These are phyloP conservation scores for Laothoe populi DNA, from an alignment of 2,888 invertebrate genomes.

Conservation along the genomic window DNA sequence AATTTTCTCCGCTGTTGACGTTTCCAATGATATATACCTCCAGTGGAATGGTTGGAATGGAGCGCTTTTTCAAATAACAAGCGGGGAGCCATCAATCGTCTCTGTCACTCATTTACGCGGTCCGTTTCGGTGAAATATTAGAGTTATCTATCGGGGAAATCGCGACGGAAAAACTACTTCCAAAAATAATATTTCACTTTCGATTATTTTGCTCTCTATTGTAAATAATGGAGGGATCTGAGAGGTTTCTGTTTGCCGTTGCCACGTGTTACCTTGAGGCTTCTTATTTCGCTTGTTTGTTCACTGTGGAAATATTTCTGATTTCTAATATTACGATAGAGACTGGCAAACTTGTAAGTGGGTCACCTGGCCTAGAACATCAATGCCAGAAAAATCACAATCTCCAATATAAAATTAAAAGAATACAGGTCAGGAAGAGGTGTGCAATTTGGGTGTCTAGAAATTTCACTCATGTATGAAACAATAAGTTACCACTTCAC, in stretches of 20 bases:
- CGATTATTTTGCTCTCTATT: conserved; percentile 80
- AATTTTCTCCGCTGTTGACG: conserved; percentile 83
- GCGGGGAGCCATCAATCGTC: conserved; percentile 75
- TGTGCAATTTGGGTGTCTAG: too few relatives aligned
- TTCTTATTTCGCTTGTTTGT: conserved; percentile 41
- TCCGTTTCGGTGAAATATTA: conserved; percentile 76
- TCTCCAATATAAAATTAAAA: too few relatives aligned
- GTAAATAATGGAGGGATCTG: conserved; percentile 74
- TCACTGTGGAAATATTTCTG: conserved; percentile 16
- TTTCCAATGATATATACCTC: conserved; percentile 80
- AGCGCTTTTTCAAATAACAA: conserved; percentile 84
- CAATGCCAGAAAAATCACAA: too few relatives aligned
- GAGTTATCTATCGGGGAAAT: conserved; percentile 75
- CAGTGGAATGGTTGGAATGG: conserved; percentile 72
- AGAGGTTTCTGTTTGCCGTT: conserved; percentile 61
- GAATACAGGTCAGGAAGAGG: too few relatives aligned
- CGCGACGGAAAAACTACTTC: conserved; percentile 77
- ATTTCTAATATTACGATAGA: too few relatives aligned
- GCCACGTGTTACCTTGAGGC: conserved; percentile 62
- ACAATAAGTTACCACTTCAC: too few relatives aligned
- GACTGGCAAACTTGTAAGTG: too few relatives aligned
- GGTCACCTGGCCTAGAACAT: too few relatives aligned
- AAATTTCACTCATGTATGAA: too few relatives aligned
- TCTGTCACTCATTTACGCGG: conserved; percentile 78
- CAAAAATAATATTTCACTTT: conserved; percentile 75